These are phyloP conservation scores for Macropus fuliginosus DNA, from an alignment of 2,797 vertebrate species.

Conservation along the genomic window DNA sequence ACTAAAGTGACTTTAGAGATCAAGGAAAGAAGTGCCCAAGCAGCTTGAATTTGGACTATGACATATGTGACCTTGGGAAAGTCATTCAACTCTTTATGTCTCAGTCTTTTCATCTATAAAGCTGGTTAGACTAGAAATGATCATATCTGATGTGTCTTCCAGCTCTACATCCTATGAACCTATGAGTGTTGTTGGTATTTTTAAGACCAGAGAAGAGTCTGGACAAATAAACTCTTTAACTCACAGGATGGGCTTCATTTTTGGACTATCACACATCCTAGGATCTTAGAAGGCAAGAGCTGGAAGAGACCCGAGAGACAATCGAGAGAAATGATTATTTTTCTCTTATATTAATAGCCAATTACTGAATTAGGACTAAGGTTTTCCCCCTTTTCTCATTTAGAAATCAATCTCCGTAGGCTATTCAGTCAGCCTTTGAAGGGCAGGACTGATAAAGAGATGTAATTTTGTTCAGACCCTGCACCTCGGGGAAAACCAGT, in stretches of 20 bases:
- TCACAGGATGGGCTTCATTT: not conserved
- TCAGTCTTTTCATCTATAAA: not conserved
- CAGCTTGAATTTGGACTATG: not conserved
- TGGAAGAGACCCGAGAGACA: not conserved
- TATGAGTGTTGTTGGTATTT: not conserved
- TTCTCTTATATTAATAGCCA: not conserved
- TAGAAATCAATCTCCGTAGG: not conserved
- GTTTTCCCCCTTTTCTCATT: not conserved
- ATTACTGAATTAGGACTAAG: not conserved
- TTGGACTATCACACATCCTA: not conserved
- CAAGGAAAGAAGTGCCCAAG: not conserved
- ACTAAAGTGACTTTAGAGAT: not conserved
- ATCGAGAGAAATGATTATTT: not conserved
- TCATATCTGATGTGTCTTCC: not conserved
- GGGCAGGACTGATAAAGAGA: not conserved
- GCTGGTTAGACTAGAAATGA: not conserved
- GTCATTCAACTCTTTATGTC: not conserved
- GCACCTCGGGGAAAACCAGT: not conserved
- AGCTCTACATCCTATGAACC: not conserved
- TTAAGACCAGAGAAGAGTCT: not conserved
- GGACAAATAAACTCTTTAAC: not conserved
- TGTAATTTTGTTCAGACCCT: not conserved
- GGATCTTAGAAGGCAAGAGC: slow-evolving; percentile 40
- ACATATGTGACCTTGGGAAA: not conserved
- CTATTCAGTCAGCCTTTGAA: not conserved